Evolutionary conservation across 2,113 vertebrate species (phyloP).

Genomic region (Taurulus bubalis): DNA sequence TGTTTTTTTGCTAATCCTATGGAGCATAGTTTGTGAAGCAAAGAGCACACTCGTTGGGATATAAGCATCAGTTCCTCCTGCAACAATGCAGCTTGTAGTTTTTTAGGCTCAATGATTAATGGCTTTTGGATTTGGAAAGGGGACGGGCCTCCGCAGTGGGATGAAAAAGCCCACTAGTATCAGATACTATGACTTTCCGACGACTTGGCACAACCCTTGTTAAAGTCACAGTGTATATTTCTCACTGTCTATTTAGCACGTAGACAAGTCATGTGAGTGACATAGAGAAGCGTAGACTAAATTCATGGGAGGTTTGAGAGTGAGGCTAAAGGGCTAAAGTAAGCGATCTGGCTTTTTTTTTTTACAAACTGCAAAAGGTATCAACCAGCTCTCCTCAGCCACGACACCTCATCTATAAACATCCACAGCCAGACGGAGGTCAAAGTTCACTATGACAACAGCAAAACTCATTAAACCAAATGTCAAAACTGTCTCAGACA

Average conservation of each 20-base stretch:
- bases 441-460: slow-evolving; percentile 59
- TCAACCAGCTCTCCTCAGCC: neutral
- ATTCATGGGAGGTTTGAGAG: neutral
- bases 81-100: neutral
- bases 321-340: neutral
- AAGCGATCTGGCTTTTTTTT: neutral
- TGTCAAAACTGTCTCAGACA: slow-evolving; percentile 56
- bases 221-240: neutral
- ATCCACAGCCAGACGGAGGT: slow-evolving; percentile 30
- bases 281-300: neutral
- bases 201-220: neutral
- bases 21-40: neutral
- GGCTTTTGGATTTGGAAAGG: neutral
- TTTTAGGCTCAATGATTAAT: neutral
- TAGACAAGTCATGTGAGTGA: neutral
- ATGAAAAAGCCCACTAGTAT: neutral
- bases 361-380: neutral
- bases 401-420: slow-evolving; percentile 33
- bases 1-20: neutral
- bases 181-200: neutral
- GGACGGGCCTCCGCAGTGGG: neutral
- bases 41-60: neutral
- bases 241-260: neutral
- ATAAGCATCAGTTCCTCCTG: neutral
- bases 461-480: slow-evolving; percentile 60